phyloP scores from a whole-genome alignment of 2,797 vertebrate species.

The Hydrocynus forskahlii region DNA sequence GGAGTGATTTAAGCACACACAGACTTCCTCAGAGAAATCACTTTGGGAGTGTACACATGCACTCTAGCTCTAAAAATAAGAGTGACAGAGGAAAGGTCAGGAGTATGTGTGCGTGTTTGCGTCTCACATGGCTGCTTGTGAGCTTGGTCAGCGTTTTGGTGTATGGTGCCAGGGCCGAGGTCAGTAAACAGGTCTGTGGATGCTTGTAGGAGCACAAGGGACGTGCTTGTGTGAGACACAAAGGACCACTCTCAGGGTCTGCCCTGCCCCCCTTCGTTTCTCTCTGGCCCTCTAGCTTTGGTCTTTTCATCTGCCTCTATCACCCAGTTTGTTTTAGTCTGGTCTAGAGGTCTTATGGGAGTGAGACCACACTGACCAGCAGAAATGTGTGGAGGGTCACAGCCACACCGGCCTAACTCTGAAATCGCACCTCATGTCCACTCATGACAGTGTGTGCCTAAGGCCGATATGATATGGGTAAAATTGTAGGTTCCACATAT shows the following conservation, averaged over 20 bases:
- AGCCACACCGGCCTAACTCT: not conserved
- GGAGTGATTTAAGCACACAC: constrained; percentile 16
- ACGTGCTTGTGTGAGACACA: constrained; percentile 69
- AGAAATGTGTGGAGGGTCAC: constrained; percentile 30
- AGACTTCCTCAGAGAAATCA: constrained; percentile 32
- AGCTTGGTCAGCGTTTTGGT: constrained; percentile 57
- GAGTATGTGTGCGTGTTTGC: constrained; percentile 19
- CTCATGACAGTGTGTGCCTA: constrained; percentile 10
- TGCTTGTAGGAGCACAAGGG: constrained; percentile 64
- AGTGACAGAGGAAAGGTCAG: constrained; percentile 3
- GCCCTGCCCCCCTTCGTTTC: constrained; percentile 17
- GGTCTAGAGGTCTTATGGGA: constrained; percentile 36
- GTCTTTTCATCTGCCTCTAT: constrained; percentile 47
- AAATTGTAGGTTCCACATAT: too few species aligned
- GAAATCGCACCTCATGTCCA: constrained; percentile 36
- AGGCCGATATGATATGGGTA: too few species aligned
- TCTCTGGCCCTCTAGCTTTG: constrained; percentile 34
- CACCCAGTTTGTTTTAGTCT: constrained; percentile 59
- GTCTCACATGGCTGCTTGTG: constrained; percentile 40
- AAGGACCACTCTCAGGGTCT: constrained; percentile 63
- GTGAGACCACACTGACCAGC: constrained; percentile 47
- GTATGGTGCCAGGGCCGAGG: constrained; percentile 53
- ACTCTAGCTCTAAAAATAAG: constrained; percentile 4
- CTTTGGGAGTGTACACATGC: constrained; percentile 18
- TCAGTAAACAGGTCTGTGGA: constrained; percentile 59